Conservation (phyloP, 2,113 vertebrate genomes). For the Nipponia nippon region DNA sequence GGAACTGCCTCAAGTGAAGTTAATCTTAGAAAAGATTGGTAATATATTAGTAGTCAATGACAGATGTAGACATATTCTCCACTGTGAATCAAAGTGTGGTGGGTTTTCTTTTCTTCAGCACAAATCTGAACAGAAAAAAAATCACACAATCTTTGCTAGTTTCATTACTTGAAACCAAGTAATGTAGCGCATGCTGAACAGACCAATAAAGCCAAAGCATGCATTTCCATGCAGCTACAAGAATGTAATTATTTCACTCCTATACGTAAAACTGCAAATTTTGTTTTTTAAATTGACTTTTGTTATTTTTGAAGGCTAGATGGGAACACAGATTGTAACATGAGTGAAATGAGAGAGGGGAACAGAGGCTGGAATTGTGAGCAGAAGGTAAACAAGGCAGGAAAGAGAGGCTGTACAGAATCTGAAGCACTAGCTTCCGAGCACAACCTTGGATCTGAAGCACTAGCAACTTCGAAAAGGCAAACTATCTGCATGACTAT, state of each 20-base stretch:
- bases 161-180: neutral
- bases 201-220: neutral
- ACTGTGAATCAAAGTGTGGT: neutral
- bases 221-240: neutral
- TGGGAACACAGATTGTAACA: neutral
- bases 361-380: neutral
- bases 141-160: neutral
- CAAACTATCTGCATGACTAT: neutral
- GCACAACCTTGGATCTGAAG: neutral
- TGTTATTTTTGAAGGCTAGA: neutral
- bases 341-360: neutral
- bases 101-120: rapidly evolving
- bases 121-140: neutral
- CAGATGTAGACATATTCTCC: neutral
- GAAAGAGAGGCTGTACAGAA: neutral
- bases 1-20: neutral
- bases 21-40: neutral
- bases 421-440: neutral
- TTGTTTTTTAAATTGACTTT: neutral
- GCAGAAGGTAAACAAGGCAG: neutral
- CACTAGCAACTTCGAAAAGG: neutral
- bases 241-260: neutral
- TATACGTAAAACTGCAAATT: neutral
- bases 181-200: neutral
- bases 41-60: neutral